These are phyloP conservation scores for Paratilapia polleni DNA, from an alignment of 2,113 vertebrate species.

Conservation along the genomic window DNA sequence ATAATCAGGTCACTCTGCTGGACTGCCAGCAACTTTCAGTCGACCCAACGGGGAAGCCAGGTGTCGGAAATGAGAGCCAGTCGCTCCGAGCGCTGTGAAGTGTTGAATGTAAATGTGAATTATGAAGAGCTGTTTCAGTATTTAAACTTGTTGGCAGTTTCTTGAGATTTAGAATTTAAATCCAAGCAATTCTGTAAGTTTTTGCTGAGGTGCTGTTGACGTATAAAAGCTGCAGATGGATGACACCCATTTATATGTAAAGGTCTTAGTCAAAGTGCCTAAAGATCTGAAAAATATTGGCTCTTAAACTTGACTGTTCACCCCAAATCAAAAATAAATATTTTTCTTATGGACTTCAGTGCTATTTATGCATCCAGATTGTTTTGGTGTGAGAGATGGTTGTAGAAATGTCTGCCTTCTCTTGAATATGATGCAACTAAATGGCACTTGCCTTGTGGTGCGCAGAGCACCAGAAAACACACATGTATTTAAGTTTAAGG, in stretches of 20 bases:
- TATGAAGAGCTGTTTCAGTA: conserved; percentile 48
- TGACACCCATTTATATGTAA: conserved; percentile 35
- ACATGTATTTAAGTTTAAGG: background rate
- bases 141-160: conserved; percentile 40
- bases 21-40: conserved; percentile 44
- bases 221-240: conserved; percentile 52
- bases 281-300: background rate
- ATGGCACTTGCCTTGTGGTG: background rate
- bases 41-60: conserved; percentile 41
- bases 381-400: background rate
- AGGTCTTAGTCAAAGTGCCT: background rate
- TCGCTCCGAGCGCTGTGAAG: conserved; percentile 4
- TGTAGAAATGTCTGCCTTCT: background rate
- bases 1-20: conserved; percentile 62
- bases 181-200: conserved; percentile 14
- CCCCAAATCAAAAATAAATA: too few species aligned
- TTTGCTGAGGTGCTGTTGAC: conserved; percentile 42
- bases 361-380: background rate
- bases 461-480: too few species aligned
- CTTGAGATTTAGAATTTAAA: conserved; percentile 30
- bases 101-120: conserved; percentile 50
- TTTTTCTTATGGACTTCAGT: background rate
- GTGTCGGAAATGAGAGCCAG: conserved; percentile 38
- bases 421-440: background rate
- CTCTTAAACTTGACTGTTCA: background rate